These are phyloP conservation scores for Physeter macrocephalus DNA, from an alignment of 2,113 vertebrate species.

Conservation along the genomic window DNA sequence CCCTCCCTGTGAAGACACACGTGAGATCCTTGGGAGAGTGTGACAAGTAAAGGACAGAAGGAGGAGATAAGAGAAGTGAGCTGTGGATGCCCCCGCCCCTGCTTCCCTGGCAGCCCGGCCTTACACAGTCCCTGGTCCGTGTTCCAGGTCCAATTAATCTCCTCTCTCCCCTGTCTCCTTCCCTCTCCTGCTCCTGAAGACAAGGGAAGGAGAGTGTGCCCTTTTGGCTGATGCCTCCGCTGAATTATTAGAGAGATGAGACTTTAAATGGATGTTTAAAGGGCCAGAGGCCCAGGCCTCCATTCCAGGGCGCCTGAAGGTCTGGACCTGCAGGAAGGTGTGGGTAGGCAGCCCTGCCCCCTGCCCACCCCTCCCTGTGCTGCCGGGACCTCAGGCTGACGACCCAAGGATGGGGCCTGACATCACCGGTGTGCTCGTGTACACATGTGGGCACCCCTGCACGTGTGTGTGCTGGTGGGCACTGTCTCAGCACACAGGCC, in stretches of 20 bases:
- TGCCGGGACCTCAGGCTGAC: not conserved
- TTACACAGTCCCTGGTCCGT: conserved; percentile 57
- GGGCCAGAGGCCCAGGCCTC: conserved; percentile 76
- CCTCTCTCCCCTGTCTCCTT: conserved; percentile 60
- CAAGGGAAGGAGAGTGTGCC: conserved; percentile 74
- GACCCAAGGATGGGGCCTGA: not conserved
- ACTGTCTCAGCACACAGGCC: not conserved
- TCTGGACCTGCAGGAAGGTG: not conserved
- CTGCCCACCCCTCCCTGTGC: not conserved
- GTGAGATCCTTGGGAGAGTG: not conserved
- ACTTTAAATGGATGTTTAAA: conserved; percentile 79
- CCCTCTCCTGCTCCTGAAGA: conserved; percentile 59
- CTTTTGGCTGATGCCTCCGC: conserved; percentile 76
- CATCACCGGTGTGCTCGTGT: not conserved
- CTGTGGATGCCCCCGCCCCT: not conserved
- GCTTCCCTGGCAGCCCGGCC: not conserved
- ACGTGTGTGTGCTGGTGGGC: not conserved
- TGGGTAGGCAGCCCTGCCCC: not conserved
- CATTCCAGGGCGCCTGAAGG: conserved; percentile 49
- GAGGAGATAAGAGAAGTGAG: not conserved
- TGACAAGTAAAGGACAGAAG: conserved; percentile 24
- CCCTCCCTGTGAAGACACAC: not conserved
- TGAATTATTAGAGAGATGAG: conserved; percentile 78
- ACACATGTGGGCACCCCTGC: not conserved
- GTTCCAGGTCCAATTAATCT: conserved; percentile 72